Conservation (phyloP, 2,113 vertebrate genomes). For the Crocuta crocuta region DNA sequence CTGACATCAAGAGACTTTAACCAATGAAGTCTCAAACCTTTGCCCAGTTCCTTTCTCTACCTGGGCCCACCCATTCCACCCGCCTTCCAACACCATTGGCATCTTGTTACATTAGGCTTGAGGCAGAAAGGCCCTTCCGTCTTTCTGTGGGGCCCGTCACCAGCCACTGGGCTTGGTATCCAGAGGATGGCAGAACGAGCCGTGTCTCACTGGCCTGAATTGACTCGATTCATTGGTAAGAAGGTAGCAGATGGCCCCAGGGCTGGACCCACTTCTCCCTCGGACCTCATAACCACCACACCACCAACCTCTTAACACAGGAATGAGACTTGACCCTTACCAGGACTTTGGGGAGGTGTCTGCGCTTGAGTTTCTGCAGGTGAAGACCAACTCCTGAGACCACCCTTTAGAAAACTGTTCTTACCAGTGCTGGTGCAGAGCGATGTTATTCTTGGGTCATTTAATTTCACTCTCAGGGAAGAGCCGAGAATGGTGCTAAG, state of each 20-base stretch:
- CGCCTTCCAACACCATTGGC: neutral
- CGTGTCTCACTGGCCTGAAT: neutral
- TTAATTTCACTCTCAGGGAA: constrained; percentile 87
- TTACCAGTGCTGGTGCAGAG: constrained; percentile 84
- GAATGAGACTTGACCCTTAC: constrained; percentile 87
- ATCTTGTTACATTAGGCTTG: neutral
- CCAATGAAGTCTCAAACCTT: neutral
- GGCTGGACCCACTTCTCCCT: constrained; percentile 33
- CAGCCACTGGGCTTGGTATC: neutral
- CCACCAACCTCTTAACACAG: constrained; percentile 83
- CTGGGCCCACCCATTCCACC: neutral
- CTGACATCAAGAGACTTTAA: constrained; percentile 63
- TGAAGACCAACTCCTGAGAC: constrained; percentile 85
- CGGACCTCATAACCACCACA: constrained; percentile 78
- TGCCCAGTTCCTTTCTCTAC: neutral
- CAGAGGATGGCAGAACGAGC: neutral
- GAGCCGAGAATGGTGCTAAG: constrained; percentile 85
- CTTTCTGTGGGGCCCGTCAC: neutral
- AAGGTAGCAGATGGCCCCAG: neutral
- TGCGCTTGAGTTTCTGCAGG: constrained; percentile 86
- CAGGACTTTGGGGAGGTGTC: constrained; percentile 85
- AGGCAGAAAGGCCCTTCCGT: neutral
- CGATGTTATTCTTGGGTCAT: constrained; percentile 90
- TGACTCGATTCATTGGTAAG: constrained; percentile 67
- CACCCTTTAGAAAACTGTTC: constrained; percentile 87